Base-by-base conservation (phyloP, 2,797 vertebrate genomes). In the Euthynnus affinis region DNA sequence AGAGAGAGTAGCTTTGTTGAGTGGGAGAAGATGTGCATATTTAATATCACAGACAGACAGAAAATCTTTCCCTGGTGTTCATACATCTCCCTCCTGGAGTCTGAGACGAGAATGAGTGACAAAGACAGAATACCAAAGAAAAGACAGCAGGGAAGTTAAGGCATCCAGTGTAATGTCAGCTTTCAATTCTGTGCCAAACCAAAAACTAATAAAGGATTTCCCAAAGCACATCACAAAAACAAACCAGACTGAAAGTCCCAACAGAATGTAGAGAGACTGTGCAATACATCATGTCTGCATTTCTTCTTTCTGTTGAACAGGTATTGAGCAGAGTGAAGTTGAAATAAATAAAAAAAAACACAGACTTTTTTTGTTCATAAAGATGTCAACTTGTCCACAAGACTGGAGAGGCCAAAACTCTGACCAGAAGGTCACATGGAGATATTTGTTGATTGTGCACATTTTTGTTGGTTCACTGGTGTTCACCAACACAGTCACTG, bases 11-110 rank as follows among this genome's bases (percentile, higher is more conserved):
- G 76, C 60, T 81, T 70, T 78, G 67, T 81, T 32, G 76, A 77
- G 70, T 17, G 72, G 76, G 77, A 83, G 60, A 58, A 87, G 73
- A 86, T 77, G 84, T 87, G 84, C 86, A 87, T 88, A 86, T 89
- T 91, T 90, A 92, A 90, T 91, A 88, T 87, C 80, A 84, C 76
- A 91, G 76, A 82, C 82, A 86, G 86, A 90, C 87, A 84, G 81
- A 76, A 83, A 87, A 89, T 92, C 86, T 87, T 80, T 89, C 85
- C 84, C 60, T 64, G 85, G 89, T 77, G 87, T 78, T 91, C 76
- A 40, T 74, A 73, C 59, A n/a, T 85, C 73, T 86, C 65, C 58
- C 74, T 73, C 56, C 80, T 82, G 66, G 74, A 81, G 85, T 71
- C 71, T 72, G 82, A 85, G 63, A 81, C 67, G 48, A 81, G 75